Base-by-base conservation (phyloP, 2,797 vertebrate species). In the Protonibea diacanthus region DNA sequence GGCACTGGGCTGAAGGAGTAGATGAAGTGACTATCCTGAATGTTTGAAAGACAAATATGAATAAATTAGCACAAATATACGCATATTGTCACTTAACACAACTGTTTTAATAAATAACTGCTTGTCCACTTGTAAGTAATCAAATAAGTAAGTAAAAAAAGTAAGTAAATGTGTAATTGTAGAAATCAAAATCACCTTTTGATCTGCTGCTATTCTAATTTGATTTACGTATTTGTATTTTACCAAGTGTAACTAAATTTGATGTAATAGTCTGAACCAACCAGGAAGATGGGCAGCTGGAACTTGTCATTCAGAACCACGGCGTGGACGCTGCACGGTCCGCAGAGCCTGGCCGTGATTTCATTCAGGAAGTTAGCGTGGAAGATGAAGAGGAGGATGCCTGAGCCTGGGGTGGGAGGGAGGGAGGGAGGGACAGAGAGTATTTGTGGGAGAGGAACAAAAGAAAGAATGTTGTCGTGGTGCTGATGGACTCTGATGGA, bases 261-360 rank as follows among this genome's bases (percentile, higher is more conserved):
- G 33, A 9, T 2, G 33, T 38, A 38, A 38, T 38, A 38, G 33
- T 38, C 33, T 9, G 23, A 47, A 89, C 94, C 93, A 93, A 99
- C 98, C 96, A 99, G 94, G 93, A 99, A 99, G 85, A 99, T 94
- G 63, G 98, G 97, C 85, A 99, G 96, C 91, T 99, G 98, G 92
- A 99, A 99, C 91, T 98, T 99, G 92, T 99, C 97, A 0, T 99
- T 99, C 93, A 99, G 95, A 86, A 99, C 95, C 68, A 99, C 98
- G 9, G 98, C 98, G 66, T 98, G 98, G 57, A 99, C 98, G 29
- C 98, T 96, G 91, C 98, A 99, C 17, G 97, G 96, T 72, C 98
- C 98, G 49, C 96, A 98, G 60, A 99, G 96, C 65, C 98, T 93
- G 70, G 97, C 97, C 45, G 96, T 82, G 25, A 99, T 96, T 10